These are phyloP conservation scores for Balanococcus diminutus DNA, from an alignment of 2,888 invertebrate genomes.

Conservation along the genomic window DNA sequence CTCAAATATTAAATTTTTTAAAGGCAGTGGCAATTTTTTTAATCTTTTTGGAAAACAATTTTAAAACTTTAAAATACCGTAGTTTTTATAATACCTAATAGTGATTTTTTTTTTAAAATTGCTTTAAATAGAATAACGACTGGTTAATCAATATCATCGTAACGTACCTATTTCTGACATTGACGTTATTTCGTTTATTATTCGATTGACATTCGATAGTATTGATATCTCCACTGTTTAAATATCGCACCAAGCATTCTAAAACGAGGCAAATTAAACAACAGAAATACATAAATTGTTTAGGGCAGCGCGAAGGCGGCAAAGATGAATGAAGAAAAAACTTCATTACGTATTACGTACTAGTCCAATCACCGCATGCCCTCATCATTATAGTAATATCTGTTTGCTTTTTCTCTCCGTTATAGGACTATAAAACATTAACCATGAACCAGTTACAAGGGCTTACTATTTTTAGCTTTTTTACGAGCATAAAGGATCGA, in stretches of 20 bases:
- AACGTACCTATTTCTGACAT: neutral
- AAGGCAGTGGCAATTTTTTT: too few relatives aligned
- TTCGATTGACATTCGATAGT: neutral
- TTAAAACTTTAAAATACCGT: too few relatives aligned
- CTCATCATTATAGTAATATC: neutral
- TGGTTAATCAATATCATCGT: too few relatives aligned
- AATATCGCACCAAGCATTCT: neutral
- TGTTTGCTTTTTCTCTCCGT: neutral
- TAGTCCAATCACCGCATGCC: slow-evolving; percentile 12
- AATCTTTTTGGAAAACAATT: too few relatives aligned
- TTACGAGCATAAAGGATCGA: neutral
- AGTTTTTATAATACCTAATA: too few relatives aligned
- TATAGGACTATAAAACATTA: neutral
- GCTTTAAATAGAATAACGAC: too few relatives aligned
- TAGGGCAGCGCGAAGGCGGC: neutral
- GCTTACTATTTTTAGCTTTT: neutral
- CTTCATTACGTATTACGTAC: neutral
- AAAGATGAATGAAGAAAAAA: neutral
- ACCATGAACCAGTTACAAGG: neutral
- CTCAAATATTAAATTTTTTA: too few relatives aligned
- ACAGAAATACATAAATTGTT: neutral
- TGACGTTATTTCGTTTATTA: neutral
- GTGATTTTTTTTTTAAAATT: too few relatives aligned
- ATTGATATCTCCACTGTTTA: neutral
- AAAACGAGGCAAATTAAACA: neutral